phyloP scores from a whole-genome alignment of 2,797 vertebrate genomes.

The Lagodon rhomboides region DNA sequence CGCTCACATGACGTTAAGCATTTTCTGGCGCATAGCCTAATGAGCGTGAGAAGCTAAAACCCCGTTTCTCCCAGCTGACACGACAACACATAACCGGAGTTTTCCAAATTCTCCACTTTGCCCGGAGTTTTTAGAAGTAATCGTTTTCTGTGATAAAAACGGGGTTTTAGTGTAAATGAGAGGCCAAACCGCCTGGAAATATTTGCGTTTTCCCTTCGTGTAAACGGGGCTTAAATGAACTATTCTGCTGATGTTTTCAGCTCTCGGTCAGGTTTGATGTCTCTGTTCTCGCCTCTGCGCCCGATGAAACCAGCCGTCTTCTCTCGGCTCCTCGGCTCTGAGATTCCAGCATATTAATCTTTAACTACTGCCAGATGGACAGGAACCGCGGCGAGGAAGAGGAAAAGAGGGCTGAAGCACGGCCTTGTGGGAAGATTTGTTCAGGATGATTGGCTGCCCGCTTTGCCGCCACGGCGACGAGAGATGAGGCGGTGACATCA shows the following conservation, averaged over 20 bases:
- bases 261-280: background rate
- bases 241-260: slow-evolving; percentile 3
- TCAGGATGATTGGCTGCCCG: slow-evolving; percentile 68
- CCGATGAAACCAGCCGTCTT: background rate
- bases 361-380: slow-evolving; percentile 83
- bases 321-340: slow-evolving; percentile 15
- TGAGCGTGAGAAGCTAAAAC: too few species aligned
- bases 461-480: slow-evolving; percentile 57
- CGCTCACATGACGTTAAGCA: too few species aligned
- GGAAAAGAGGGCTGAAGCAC: slow-evolving; percentile 53
- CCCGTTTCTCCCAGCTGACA: too few species aligned
- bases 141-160: too few species aligned
- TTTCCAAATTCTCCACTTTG: too few species aligned
- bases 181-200: too few species aligned
- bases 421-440: slow-evolving; percentile 73
- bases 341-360: slow-evolving; percentile 77
- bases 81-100: too few species aligned
- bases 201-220: too few species aligned
- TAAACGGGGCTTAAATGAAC: too few species aligned
- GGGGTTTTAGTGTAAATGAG: too few species aligned
- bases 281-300: background rate
- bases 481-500: slow-evolving; percentile 33
- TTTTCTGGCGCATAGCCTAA: too few species aligned
- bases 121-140: too few species aligned
- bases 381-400: slow-evolving; percentile 42